Percentiles rank a stretch among this genome's conserved stretches.
Conservation (phyloP, 2,797 vertebrate species). For the Acanthurus leucopareius region DNA sequence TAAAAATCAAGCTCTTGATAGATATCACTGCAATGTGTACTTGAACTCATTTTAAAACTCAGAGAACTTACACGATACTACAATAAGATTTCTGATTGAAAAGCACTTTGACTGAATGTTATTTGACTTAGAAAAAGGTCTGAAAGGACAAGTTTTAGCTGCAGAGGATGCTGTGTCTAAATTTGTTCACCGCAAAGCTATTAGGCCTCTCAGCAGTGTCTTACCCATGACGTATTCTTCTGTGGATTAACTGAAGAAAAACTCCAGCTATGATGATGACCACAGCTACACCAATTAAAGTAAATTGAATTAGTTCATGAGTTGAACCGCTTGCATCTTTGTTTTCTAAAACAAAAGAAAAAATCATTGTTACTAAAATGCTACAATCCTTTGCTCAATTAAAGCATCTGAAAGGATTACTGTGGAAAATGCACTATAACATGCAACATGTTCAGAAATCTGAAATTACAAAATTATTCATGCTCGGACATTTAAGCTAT, state of each 20-base stretch:
- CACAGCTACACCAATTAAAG: rapidly evolving
- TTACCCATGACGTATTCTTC: background rate
- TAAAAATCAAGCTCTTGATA: background rate
- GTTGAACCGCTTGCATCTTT: too few relatives aligned
- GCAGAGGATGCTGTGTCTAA: background rate
- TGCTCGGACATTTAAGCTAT: too few relatives aligned
- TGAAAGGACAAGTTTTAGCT: background rate
- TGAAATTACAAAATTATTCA: too few relatives aligned
- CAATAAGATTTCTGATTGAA: too few relatives aligned
- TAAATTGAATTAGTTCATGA: rapidly evolving
- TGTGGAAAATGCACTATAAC: too few relatives aligned
- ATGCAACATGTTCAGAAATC: too few relatives aligned
- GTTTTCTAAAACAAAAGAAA: too few relatives aligned
- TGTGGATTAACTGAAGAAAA: background rate
- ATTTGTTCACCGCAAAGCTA: too few relatives aligned
- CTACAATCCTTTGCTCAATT: too few relatives aligned
- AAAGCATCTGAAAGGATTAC: too few relatives aligned
- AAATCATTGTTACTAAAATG: too few relatives aligned
- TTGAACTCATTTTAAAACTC: too few relatives aligned
- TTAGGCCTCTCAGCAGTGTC: conserved; percentile 3
- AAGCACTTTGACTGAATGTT: background rate
- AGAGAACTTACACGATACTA: background rate
- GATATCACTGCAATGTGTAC: background rate
- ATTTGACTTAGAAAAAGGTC: background rate
- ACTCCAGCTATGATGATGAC: background rate